Percentiles rank a stretch among this genome's conserved stretches.
These are phyloP conservation scores for Heloderma charlesbogerti DNA, from an alignment of 2,113 vertebrate species.

Conservation along the genomic window DNA sequence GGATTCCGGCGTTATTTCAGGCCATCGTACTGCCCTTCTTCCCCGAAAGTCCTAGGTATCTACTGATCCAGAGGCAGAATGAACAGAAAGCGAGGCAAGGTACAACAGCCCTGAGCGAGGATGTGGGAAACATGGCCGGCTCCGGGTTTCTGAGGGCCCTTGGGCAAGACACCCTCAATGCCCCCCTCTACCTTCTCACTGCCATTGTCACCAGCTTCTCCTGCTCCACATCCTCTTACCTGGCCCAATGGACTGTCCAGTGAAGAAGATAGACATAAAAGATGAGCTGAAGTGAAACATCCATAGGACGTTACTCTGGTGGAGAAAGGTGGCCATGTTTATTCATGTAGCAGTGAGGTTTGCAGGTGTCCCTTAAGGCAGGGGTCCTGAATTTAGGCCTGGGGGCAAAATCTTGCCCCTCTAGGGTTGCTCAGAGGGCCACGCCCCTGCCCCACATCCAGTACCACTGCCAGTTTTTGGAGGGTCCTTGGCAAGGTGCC, in stretches of 20 bases:
- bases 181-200: no score
- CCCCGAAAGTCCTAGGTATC: constrained; percentile 93
- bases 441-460: no score
- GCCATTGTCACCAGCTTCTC: no score
- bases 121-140: not conserved
- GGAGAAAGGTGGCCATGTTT: not conserved
- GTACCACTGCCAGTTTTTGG: no score
- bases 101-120: constrained; percentile 46
- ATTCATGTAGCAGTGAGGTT: no score
- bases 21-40: constrained; percentile 87
- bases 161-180: no score
- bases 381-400: no score
- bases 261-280: not conserved
- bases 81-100: constrained; percentile 79
- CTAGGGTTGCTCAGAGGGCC: no score
- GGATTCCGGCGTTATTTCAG: constrained; percentile 84
- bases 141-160: not conserved
- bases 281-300: not conserved
- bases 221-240: not conserved
- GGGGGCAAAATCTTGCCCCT: no score
- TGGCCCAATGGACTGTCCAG: not conserved
- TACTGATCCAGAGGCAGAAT: constrained; percentile 85
- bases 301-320: not conserved
- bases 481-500: no score
- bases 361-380: no score